Base-by-base conservation (phyloP, 2,113 vertebrate species). In the Eretmodus cyanostictus region DNA sequence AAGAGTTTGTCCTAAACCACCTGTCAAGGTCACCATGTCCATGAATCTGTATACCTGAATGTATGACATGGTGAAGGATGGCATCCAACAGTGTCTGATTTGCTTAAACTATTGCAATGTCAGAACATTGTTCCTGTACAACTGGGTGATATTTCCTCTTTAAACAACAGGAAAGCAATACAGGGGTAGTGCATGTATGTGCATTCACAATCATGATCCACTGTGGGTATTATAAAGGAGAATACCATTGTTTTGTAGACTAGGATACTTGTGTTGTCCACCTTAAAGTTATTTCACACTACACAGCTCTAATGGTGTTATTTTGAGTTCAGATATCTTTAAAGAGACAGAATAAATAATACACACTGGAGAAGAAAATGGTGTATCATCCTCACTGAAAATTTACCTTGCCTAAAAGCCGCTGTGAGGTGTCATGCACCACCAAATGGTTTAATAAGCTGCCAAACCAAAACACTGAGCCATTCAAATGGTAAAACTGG, bases 81-180 rank as follows among this genome's bases (percentile, higher is more conserved):
- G 27, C 55, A 36, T 91, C 42, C 51, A 86, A 80, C 87, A 76
- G 6, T 85, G 76, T 87, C 78, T 49, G 42, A 84, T 83, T 86
- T 89, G 86, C 87, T 93, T 86, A 83, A 92, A 88, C 68, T 90
- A 36, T 82, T 88, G 79, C 89, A 86, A 78, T 66, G 86, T 80
- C 76, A 51, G n/a, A 83, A 84, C 82, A 86, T 87, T 87, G 36
- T 84, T 82, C 45, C 55, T 59, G 24, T 81, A 84, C 82, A 5
- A 82, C 38, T 57, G 78, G 83, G 82, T 86, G 80, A 90, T 54
- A 83, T 63, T 71, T 86, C 57, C 86, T 53, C 36, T 87, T 61
- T 66, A 83, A 86, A 84, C 76, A 49, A 34, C 63, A 68, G 83
- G 83, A 87, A 85, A 91, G 93, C 89, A 95, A 89, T 88, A 93